Conservation (phyloP, 2,888 invertebrate genomes). For the Pyrrhia umbra region DNA sequence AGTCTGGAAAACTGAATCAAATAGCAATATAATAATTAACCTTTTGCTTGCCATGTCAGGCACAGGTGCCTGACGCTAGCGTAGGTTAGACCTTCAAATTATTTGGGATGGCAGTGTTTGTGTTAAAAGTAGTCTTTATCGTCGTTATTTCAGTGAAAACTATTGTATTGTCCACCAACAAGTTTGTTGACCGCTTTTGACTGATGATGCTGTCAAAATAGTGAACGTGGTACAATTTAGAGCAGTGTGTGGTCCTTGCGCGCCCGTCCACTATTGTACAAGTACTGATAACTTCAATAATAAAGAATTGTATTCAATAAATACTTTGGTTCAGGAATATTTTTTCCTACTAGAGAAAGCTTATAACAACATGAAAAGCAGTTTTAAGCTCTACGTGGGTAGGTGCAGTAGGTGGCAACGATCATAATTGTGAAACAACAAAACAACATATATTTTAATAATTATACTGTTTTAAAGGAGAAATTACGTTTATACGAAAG, state of each 20-base stretch:
- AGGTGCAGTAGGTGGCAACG: too few species aligned
- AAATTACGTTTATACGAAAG: too few species aligned
- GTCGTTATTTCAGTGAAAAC: neutral
- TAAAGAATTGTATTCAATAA: neutral
- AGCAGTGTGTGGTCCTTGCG: conserved; percentile 16
- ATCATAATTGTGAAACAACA: too few species aligned
- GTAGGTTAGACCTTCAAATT: too few species aligned
- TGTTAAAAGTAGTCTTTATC: too few species aligned
- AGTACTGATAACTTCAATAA: conserved; percentile 10
- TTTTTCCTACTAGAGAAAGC: neutral
- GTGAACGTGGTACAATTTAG: conserved; percentile 16
- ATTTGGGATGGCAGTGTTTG: too few species aligned
- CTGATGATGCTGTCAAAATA: conserved; percentile 13
- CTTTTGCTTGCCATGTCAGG: too few species aligned
- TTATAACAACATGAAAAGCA: neutral
- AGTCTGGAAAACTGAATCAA: neutral
- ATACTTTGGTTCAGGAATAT: neutral
- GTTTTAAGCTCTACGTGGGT: too few species aligned
- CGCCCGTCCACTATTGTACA: conserved; percentile 9
- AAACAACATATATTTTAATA: too few species aligned
- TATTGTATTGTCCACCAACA: neutral
- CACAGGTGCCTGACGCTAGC: too few species aligned
- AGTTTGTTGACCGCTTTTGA: conserved; percentile 2
- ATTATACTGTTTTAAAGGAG: too few species aligned
- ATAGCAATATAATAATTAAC: too few species aligned